Evolutionary conservation across 2,797 vertebrate genomes (phyloP).

Genomic region (Cirrhinus mrigala): DNA sequence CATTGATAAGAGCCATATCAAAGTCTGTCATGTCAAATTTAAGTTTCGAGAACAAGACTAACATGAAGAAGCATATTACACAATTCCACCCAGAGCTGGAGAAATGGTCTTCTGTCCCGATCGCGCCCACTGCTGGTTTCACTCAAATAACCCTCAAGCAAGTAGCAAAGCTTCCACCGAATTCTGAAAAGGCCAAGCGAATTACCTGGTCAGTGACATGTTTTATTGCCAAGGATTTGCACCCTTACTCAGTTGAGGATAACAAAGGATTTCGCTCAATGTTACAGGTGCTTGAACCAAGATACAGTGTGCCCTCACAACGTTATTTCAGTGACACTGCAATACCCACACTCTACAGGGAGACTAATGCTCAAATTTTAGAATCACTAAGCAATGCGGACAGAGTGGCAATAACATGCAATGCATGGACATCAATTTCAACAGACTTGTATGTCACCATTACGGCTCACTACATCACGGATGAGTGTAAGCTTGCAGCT

Average conservation of each 20-base stretch:
- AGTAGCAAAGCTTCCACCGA: neutral
- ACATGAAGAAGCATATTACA: neutral
- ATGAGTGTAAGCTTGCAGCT: neutral
- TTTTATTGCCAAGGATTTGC: neutral
- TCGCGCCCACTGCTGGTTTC: neutral
- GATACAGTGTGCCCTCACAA: neutral
- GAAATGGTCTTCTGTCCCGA: neutral
- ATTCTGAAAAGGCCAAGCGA: neutral
- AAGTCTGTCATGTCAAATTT: neutral
- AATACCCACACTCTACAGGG: neutral
- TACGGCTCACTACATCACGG: no score
- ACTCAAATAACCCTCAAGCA: neutral
- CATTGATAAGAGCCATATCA: no score
- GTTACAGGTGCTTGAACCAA: neutral
- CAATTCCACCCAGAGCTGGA: neutral
- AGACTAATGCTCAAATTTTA: neutral
- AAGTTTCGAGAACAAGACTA: neutral
- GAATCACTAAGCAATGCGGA: neutral
- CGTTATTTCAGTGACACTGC: neutral
- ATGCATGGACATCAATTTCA: no score
- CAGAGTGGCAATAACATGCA: neutral
- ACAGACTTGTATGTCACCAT: no score
- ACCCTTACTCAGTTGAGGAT: no score
- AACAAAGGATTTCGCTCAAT: neutral
- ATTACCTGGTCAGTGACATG: no score